A percentile compares a stretch with the other conserved stretches of the same genome.
These are phyloP conservation scores for Parasteatoda lunata DNA, from an alignment of 2,888 invertebrate genomes.

Conservation along the genomic window DNA sequence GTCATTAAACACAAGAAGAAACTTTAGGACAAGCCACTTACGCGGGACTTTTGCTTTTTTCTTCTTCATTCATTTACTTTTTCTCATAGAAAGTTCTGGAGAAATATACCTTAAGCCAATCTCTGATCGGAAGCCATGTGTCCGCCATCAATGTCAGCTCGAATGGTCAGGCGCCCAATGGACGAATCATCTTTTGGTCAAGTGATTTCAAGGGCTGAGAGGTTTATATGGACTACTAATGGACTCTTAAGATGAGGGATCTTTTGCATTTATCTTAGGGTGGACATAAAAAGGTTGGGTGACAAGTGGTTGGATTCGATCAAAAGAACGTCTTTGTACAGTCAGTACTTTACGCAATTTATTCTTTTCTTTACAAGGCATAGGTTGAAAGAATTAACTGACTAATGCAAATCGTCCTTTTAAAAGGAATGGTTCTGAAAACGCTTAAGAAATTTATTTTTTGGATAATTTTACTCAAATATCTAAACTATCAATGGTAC, in stretches of 20 bases:
- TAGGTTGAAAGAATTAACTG: too few species aligned
- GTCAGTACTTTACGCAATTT: too few species aligned
- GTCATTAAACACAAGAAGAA: constrained; percentile 61
- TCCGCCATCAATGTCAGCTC: constrained; percentile 31
- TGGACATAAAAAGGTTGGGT: too few species aligned
- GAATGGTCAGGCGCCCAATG: constrained; percentile 33
- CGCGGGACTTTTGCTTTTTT: constrained; percentile 18
- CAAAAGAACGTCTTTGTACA: too few species aligned
- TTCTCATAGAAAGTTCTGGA: neutral
- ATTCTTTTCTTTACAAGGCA: too few species aligned
- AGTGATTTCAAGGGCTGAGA: neutral
- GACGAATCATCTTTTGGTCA: constrained; percentile 36
- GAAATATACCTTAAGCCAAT: constrained; percentile 29
- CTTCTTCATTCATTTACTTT: neutral
- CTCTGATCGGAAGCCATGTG: constrained; percentile 48
- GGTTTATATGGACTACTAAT: neutral
- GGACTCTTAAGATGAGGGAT: neutral
- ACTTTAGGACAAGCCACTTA: constrained; percentile 48
- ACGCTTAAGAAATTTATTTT: too few species aligned
- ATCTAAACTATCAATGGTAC: too few species aligned
- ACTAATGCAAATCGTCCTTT: too few species aligned
- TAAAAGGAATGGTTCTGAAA: too few species aligned
- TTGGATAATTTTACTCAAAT: too few species aligned
- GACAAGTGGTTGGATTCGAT: too few species aligned
- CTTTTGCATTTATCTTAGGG: too few species aligned